A percentile compares a stretch with the other conserved stretches of the same genome.
Evolutionary conservation across 2,797 vertebrate genomes (phyloP).

Genomic region (Sebastes hubbsi): DNA sequence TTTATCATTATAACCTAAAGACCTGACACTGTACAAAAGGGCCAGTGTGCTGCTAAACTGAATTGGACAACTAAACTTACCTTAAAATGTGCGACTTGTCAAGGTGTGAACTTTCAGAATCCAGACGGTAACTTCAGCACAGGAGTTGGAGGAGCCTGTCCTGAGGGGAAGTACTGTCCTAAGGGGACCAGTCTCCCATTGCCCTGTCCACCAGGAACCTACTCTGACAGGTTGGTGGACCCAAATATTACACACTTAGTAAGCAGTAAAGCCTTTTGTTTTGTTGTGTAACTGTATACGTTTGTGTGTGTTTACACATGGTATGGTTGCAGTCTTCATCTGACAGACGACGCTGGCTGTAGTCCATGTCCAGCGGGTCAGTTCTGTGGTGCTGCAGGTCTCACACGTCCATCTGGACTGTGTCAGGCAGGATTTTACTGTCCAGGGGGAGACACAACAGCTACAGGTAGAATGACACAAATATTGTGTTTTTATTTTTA

Average conservation of each 20-base stretch:
- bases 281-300: not conserved
- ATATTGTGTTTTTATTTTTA: not conserved
- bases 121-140: conserved; percentile 82
- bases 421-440: conserved; percentile 91
- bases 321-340: conserved; percentile 77
- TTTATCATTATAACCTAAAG: not conserved
- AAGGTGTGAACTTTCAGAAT: conserved; percentile 88
- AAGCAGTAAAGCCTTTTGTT: not conserved
- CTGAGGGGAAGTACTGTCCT: conserved; percentile 89
- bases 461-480: conserved; percentile 65
- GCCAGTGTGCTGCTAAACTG: not conserved
- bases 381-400: conserved; percentile 85
- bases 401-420: conserved; percentile 84
- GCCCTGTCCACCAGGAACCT: conserved; percentile 89
- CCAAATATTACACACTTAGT: not conserved
- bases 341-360: conserved; percentile 81
- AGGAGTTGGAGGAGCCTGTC: conserved; percentile 89
- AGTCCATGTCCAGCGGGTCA: conserved; percentile 84
- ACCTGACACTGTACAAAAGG: not conserved
- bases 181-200: conserved; percentile 84
- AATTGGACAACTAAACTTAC: not conserved
- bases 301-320: conserved; percentile 5
- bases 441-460: conserved; percentile 79
- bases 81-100: conserved; percentile 26
- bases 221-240: conserved; percentile 85